Conservation (phyloP, 2,113 vertebrate genomes). For the Brienomyrus brachyistius region DNA sequence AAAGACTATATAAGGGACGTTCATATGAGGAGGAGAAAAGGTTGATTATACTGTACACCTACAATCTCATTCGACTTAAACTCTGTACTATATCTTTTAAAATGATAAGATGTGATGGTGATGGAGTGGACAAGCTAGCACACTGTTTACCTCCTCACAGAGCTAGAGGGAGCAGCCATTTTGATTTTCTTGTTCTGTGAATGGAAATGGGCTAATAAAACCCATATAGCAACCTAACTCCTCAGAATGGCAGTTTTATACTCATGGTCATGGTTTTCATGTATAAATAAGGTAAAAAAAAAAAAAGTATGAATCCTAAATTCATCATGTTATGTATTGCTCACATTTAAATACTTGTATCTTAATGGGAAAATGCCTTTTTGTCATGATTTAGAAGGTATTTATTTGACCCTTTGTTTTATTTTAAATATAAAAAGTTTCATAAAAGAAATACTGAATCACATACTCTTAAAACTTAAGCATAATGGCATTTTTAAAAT, state of each 20-base stretch:
- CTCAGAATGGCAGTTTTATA: neutral
- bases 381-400: neutral
- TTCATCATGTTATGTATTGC: neutral
- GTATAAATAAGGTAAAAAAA: neutral
- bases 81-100: neutral
- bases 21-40: neutral
- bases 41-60: neutral
- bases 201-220: neutral
- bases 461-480: neutral
- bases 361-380: neutral
- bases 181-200: neutral
- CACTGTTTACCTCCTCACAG: neutral
- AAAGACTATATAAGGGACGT: neutral
- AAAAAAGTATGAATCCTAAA: neutral
- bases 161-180: neutral
- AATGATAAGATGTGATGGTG: neutral
- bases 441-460: neutral
- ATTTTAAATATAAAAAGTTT: neutral
- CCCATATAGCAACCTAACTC: neutral
- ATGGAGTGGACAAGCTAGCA: neutral
- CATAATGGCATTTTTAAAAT: neutral
- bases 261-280: neutral
- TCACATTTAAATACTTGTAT: neutral
- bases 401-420: neutral
- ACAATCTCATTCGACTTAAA: neutral